Base-by-base conservation (phyloP, 1,140 invertebrate species). In the Drosophila kepulauana region DNA sequence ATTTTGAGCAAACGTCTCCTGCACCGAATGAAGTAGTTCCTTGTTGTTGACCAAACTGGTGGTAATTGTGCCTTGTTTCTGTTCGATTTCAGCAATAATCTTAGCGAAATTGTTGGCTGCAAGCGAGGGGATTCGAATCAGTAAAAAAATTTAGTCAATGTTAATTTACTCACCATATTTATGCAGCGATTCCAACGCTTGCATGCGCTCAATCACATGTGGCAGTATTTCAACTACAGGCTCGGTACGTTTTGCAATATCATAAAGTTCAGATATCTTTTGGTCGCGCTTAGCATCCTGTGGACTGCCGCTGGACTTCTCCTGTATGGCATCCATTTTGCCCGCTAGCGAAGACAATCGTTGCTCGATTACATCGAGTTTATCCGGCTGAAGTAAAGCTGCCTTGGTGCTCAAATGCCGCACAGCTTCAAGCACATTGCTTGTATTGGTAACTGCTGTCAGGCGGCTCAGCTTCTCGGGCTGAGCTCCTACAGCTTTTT, bases 251-350 rank as follows among this genome's bases (percentile, higher is more conserved):
- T 97, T 97, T 49, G 97, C 94, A 46, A 98, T 93, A 75, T 98
- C 97, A 93, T 98, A 97, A 71, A 98, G 93, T 91, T 98, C 97
- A 16, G 94, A 93, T 49, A 98, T 95, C 94, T 97, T 98, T 73
- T 95, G 96, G 77, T 97, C 95, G 67, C 96, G 95, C 56, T 97
- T 96, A 3, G 95, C 94, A 91, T 97, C 96, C 57, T 95, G 94
- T 1, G 94, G 86, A 4, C 94, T 87, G 33, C 95, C 94, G 11
- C 94, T 94, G 16, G 95, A 94, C 76, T 94, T 97, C 66, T 97
- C 96, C 0, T 94, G 93, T 48, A 98, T 94, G 20, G 95, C 94
- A 65, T 97, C 96, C 91, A 98, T 95, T 92, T 96, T 96, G 20
- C 96, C 94, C 16, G 95, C 93, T 35, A 98, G 93, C 16, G 95